phyloP scores from a whole-genome alignment of 2,113 vertebrate genomes.

The Pollimyrus isidori region DNA sequence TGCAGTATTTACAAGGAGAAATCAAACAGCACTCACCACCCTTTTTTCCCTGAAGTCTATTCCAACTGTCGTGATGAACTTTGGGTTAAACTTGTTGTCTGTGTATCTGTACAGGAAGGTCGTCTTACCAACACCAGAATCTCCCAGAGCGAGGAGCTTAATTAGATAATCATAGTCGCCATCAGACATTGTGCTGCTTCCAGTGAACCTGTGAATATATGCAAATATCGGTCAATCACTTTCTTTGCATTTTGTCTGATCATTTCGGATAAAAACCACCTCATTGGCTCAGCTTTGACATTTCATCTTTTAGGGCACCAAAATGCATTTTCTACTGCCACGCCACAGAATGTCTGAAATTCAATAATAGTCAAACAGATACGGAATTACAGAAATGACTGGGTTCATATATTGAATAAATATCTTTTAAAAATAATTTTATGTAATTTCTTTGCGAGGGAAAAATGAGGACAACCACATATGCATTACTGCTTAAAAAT shows the following conservation, averaged over 20 bases:
- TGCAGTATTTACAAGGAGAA: not conserved
- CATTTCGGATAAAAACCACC: not conserved
- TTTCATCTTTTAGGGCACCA: not conserved
- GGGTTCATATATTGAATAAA: not conserved
- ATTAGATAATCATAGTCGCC: slow-evolving; percentile 96
- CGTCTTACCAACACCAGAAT: slow-evolving; percentile 90
- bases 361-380: not conserved
- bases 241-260: not conserved
- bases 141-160: slow-evolving; percentile 90
- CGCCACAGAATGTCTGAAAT: not conserved
- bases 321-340: not conserved
- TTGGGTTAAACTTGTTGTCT: slow-evolving; percentile 92
- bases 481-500: not conserved
- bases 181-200: slow-evolving; percentile 87
- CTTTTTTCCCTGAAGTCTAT: slow-evolving; percentile 96
- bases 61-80: slow-evolving; percentile 93
- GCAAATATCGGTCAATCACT: not conserved
- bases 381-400: not conserved
- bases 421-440: not conserved
- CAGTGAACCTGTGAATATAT: slow-evolving; percentile 54
- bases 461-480: not conserved
- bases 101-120: slow-evolving; percentile 91
- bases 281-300: not conserved
- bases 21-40: slow-evolving; percentile 69
- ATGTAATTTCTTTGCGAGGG: not conserved